phyloP scores from a whole-genome alignment of 2,797 vertebrate species.

The Takifugu ocellatus region DNA sequence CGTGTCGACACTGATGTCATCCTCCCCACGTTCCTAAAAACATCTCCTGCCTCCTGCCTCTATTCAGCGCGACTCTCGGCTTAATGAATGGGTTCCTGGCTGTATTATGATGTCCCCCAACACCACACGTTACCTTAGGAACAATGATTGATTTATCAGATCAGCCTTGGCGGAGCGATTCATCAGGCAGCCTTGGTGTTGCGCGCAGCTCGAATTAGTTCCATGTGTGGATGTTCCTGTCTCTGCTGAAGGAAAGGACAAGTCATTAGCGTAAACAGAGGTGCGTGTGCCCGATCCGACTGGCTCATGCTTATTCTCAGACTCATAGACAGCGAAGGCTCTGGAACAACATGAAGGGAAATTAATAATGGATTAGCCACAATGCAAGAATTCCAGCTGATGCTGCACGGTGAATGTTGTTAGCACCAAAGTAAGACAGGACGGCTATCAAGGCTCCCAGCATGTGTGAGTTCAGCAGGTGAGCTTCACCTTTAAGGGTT shows the following conservation, averaged over 20 bases:
- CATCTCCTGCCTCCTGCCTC: neutral
- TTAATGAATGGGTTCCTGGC: neutral
- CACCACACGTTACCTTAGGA: constrained; percentile 39
- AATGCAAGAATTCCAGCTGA: constrained; percentile 33
- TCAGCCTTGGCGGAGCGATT: constrained; percentile 12
- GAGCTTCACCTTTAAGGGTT: neutral
- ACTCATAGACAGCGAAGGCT: constrained; percentile 38
- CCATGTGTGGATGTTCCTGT: constrained; percentile 50
- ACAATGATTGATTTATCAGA: constrained; percentile 52
- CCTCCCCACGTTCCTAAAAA: constrained; percentile 16
- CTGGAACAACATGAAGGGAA: constrained; percentile 30
- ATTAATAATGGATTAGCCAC: constrained; percentile 40
- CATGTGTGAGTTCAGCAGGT: neutral
- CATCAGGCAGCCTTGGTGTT: constrained; percentile 10
- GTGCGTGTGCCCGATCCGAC: constrained; percentile 19
- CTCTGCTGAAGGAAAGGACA: constrained; percentile 22
- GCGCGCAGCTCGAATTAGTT: constrained; percentile 37
- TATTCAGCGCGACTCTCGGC: neutral
- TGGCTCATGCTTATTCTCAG: constrained; percentile 35
- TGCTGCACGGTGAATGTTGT: constrained; percentile 25
- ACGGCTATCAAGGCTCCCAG: neutral
- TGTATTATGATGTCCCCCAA: neutral
- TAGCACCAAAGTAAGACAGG: constrained; percentile 31
- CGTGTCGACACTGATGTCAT: constrained; percentile 49
- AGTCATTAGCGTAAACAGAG: constrained; percentile 49